phyloP scores from a whole-genome alignment of 64 coral and sea anemone species.

The Hydrozoanthus tunicans region DNA sequence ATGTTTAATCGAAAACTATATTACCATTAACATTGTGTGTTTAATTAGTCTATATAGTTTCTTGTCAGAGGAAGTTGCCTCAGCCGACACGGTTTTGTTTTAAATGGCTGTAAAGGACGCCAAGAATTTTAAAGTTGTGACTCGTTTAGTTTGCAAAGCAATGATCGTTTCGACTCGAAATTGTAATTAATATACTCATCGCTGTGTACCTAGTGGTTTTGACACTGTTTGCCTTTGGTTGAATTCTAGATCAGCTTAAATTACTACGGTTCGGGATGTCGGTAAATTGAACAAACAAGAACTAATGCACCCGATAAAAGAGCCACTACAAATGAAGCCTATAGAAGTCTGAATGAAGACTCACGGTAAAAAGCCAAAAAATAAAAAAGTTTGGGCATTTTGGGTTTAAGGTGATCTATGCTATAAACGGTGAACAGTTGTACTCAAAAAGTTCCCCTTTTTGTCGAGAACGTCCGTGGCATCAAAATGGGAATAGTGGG shows the following conservation, averaged over 20 bases:
- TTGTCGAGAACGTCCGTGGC: not conserved
- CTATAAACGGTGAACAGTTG: not conserved
- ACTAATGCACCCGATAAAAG: not conserved
- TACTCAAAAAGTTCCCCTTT: not conserved
- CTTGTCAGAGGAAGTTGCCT: too few species aligned
- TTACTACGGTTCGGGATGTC: not conserved
- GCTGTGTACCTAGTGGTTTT: not conserved
- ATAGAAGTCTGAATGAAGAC: not conserved
- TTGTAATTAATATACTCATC: constrained; percentile 45
- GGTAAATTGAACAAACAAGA: constrained; percentile 25
- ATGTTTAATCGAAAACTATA: too few species aligned
- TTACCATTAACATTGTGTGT: too few species aligned
- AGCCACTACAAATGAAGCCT: not conserved
- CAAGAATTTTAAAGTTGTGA: not conserved
- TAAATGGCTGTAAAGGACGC: not conserved
- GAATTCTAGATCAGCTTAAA: not conserved
- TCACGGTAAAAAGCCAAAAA: not conserved
- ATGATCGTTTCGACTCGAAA: not conserved
- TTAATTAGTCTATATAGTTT: too few species aligned
- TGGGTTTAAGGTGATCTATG: not conserved
- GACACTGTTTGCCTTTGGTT: not conserved
- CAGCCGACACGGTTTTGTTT: too few species aligned
- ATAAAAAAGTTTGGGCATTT: not conserved
- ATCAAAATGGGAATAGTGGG: not conserved
- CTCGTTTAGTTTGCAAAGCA: not conserved